A percentile compares a stretch with the other conserved stretches of the same genome.
Evolutionary conservation across 2,888 invertebrate species (phyloP).

Genomic region (Protula sp.): DNA sequence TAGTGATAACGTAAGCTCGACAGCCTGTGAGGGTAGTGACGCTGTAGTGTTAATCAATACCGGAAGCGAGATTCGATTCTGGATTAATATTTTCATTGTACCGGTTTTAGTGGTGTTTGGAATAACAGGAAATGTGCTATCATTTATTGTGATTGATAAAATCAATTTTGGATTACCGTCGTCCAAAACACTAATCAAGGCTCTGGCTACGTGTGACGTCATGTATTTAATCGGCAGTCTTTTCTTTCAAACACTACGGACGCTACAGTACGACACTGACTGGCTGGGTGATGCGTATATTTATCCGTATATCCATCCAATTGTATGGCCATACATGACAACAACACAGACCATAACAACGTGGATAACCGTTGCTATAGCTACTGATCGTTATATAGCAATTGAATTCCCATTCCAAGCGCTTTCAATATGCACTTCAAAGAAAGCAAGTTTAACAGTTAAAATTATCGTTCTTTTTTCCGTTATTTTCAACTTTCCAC

Average conservation of each 20-base stretch:
- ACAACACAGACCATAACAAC: neutral
- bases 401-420: neutral
- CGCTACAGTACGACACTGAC: neutral
- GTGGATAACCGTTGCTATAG: neutral
- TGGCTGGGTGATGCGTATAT: neutral
- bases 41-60: too few relatives aligned
- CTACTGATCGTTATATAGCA: neutral
- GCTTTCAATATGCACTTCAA: neutral
- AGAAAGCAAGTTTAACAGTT: neutral
- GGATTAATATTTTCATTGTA: neutral
- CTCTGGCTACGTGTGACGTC: neutral
- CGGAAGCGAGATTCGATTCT: neutral
- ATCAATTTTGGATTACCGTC: conserved; percentile 1
- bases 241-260: neutral
- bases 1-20: too few relatives aligned
- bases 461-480: neutral
- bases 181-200: neutral
- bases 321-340: neutral
- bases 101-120: neutral
- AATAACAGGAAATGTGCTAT: neutral
- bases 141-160: neutral
- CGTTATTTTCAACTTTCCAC: neutral
- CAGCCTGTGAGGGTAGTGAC: too few relatives aligned
- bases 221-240: neutral
- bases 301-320: neutral